Evolutionary conservation across 1,140 invertebrate species (phyloP), one percentile per base, ranked within the genome.

Genomic region (Popillia japonica): DNA sequence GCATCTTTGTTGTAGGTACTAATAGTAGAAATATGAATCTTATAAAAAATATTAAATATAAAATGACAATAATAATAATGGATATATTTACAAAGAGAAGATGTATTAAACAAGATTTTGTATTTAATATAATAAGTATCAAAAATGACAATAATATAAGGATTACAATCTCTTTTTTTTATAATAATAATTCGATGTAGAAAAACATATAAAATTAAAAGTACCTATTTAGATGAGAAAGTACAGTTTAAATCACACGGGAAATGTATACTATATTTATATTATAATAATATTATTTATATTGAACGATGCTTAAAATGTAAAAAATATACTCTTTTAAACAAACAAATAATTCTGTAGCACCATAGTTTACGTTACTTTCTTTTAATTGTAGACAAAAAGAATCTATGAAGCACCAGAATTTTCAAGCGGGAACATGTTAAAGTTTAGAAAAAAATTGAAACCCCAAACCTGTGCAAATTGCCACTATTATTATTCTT

Each of bases 391-490:
- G 17, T 40, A 27, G 20, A 20, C 34, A 72, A 64, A 68, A 64
- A 72, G 75, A 80, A 78, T 82, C 84, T 86, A 84, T 85, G 84
- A 85, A 86, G 84, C 85, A 85, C 84, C 85, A 85, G 84, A 86
- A 85, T 80, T 10, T 68, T 48, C 61, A 77, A 75, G 40, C 14
- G 74, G 85, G 84, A 81, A 85, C 84, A 81, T 79, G 84, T 83
- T 83, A 85, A 85, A 85, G 83, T 83, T 82, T 80, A 84, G 83
- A 85, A 84, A 81, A 74, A 55, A 40, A 40, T 34, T 6, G 20
- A 27, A 68, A 23, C 61, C 61, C 61, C 0, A 68, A 68, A 68
- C 61, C 61, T 10, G 8, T 22, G 10, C n/a, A 48, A 68, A 27
- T 23, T 68, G 27, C n/a, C n/a, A n/a, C 27, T 22, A 48, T 27